Evolutionary conservation across 2,888 invertebrate genomes (phyloP), one percentile per base, ranked within the genome.

Genomic region (Augiades crinisus): DNA sequence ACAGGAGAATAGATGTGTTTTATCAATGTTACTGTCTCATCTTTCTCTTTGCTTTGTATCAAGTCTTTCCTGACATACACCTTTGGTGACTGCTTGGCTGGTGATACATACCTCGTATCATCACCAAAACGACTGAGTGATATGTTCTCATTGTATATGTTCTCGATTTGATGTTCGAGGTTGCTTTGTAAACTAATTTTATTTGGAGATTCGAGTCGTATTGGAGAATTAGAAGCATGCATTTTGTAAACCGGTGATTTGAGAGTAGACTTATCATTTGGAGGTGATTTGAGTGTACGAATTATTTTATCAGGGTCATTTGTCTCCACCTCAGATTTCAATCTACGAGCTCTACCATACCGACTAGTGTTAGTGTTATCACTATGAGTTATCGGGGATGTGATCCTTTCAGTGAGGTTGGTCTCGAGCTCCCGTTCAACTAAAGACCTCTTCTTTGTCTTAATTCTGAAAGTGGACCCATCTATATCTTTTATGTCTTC

Each of bases 341-440:
- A 76, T 47, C 91, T 89, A 21, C 91, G 87, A 44, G 91, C 80
- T 68, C 93, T 83, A 5, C 93, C 93, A 72, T 92, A 93, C 8
- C 93, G 90, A 60, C 92, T 93, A 19, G 77, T 90, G 30, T 67
- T 85, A 1, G 64, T 57, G n/a, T 67, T 69, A 38, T 78, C 82
- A 7, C 60, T 58, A 19, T 61, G 59, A 1, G 70, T 66, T 2
- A 73, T 66, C 1, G 87, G 86, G 5, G 84, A 81, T 34, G 84
- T 88, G 4, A 85, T 64, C 61, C 73, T 72, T 19, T 83, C 68
- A 49, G 89, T 88, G 62, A 90, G 64, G 58, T 65, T 85, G 0
- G 87, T 89, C 59, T 88, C 89, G 30, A 90, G 67, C 65, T 88
- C 84, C 31, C 87, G 74, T 63, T 88, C 88, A 49, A 89, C 75